These are phyloP conservation scores for Diprion similis DNA, from an alignment of 1,140 invertebrate genomes.

Conservation along the genomic window DNA sequence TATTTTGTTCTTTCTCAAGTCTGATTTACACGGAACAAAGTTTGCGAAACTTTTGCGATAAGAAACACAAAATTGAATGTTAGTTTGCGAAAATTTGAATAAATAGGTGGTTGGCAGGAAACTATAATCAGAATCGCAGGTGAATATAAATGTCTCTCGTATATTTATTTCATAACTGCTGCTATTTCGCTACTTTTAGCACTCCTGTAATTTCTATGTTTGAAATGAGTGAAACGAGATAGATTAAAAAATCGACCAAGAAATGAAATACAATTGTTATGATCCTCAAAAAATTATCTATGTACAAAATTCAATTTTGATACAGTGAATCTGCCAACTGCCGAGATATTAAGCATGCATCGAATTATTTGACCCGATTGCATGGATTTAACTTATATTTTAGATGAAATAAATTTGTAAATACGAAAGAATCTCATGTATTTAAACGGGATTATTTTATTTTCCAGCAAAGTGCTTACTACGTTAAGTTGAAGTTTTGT, in stretches of 20 bases:
- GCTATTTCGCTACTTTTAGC: no score
- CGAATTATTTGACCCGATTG: not conserved
- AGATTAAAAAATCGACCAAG: no score
- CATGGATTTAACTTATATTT: not conserved
- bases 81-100: not conserved
- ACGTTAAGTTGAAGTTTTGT: slow-evolving; percentile 35
- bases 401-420: not conserved
- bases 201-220: no score
- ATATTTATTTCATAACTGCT: no score
- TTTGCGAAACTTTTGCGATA: not conserved
- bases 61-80: not conserved
- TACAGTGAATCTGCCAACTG: slow-evolving; percentile 1
- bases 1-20: not conserved
- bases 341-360: not conserved
- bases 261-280: not conserved
- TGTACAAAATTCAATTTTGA: not conserved
- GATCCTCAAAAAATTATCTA: not conserved
- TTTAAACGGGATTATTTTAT: not conserved
- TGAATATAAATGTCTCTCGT: no score
- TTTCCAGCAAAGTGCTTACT: slow-evolving; percentile 32
- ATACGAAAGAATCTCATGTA: not conserved
- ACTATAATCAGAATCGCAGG: not conserved
- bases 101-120: not conserved
- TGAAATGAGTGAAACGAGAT: no score
- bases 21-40: not conserved